A percentile compares a stretch with the other conserved stretches of the same genome.
These are phyloP conservation scores for Gymnothorax reevesii DNA, from an alignment of 2,797 vertebrate genomes.

Conservation along the genomic window DNA sequence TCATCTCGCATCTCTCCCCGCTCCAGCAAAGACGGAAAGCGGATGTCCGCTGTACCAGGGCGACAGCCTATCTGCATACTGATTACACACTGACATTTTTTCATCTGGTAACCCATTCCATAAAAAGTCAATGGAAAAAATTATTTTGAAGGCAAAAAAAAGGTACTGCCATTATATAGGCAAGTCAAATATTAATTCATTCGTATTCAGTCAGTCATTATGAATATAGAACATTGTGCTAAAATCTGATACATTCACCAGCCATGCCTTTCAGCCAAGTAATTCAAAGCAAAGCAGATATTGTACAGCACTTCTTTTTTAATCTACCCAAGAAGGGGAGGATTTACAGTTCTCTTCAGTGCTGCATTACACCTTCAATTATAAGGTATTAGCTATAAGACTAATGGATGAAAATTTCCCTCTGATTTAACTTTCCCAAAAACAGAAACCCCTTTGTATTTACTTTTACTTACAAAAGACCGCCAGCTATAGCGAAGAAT, in stretches of 20 bases:
- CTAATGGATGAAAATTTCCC: not conserved
- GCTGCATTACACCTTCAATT: not conserved
- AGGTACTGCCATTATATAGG: not conserved
- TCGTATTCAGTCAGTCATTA: not conserved
- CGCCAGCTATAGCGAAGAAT: not conserved
- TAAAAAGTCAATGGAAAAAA: not conserved
- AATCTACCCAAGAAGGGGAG: not conserved
- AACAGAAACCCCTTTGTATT: constrained; percentile 3
- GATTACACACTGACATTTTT: not conserved
- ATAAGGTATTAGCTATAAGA: not conserved
- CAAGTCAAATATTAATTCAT: not conserved
- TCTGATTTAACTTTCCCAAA: not conserved
- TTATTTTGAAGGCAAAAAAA: not conserved
- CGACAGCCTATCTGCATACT: not conserved
- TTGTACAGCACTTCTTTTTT: not conserved
- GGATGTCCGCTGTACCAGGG: not conserved
- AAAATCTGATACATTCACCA: not conserved
- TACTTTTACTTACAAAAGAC: constrained; percentile 5
- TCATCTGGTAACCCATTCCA: not conserved
- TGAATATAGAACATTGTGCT: not conserved
- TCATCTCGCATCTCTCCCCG: not conserved
- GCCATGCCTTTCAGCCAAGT: not conserved
- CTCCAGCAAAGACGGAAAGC: not conserved
- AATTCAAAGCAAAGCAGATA: not conserved
- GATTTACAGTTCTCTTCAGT: not conserved